These are phyloP conservation scores for Ephestia elutella DNA, from an alignment of 1,140 invertebrate species.

Conservation along the genomic window DNA sequence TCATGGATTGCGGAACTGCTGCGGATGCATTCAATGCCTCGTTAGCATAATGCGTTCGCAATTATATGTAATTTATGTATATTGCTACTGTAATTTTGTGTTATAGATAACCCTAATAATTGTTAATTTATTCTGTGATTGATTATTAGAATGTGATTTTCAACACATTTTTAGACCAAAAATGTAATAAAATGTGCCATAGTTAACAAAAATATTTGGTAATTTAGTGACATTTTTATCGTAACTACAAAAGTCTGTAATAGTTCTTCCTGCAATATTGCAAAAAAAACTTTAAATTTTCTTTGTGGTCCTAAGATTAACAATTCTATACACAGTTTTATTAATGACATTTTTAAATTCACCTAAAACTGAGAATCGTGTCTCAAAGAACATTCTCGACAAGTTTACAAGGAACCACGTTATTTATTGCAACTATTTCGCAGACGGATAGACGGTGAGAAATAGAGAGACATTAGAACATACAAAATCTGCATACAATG, in stretches of 20 bases:
- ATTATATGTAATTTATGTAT: not conserved
- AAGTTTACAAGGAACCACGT: not conserved
- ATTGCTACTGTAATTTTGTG: not conserved
- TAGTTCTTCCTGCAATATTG: too few relatives aligned
- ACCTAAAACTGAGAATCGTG: not conserved
- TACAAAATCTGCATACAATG: constrained; percentile 5
- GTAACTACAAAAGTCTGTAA: too few relatives aligned
- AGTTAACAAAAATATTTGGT: too few relatives aligned
- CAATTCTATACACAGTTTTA: too few relatives aligned
- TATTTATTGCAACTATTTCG: not conserved
- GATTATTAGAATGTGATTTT: too few relatives aligned
- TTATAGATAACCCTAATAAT: not conserved
- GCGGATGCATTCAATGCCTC: not conserved
- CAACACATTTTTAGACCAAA: too few relatives aligned
- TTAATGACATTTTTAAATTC: too few relatives aligned
- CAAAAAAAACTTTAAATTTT: too few relatives aligned
- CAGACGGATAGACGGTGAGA: not conserved
- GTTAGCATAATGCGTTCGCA: not conserved
- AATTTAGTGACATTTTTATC: too few relatives aligned
- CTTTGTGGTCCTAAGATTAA: too few relatives aligned
- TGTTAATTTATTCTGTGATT: not conserved
- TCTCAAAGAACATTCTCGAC: not conserved
- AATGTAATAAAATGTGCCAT: too few relatives aligned
- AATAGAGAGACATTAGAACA: not conserved
- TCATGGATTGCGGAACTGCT: not conserved